Conservation (phyloP, 2,888 invertebrate species). For the Bellardia bayeri region DNA sequence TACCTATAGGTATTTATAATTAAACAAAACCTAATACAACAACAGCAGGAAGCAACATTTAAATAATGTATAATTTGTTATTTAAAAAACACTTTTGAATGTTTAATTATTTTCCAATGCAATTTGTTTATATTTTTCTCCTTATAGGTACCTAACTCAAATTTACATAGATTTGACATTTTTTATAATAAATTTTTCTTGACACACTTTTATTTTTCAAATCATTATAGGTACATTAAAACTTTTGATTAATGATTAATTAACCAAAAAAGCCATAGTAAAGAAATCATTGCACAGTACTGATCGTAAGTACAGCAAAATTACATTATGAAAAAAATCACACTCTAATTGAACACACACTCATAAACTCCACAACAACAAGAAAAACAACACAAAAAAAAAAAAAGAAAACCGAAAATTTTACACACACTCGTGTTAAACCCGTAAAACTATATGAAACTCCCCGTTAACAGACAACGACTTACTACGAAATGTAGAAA, state of each 20-base stretch:
- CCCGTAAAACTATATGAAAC: neutral
- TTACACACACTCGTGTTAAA: constrained; percentile 19
- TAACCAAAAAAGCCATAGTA: constrained; percentile 35
- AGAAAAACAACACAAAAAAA: neutral
- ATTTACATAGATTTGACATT: too few species aligned
- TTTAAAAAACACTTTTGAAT: too few species aligned
- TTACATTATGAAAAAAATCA: constrained; percentile 43
- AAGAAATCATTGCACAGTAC: constrained; percentile 38
- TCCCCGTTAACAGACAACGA: constrained; percentile 65
- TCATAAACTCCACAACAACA: constrained; percentile 11
- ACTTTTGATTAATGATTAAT: constrained; percentile 35
- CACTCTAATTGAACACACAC: constrained; percentile 58
- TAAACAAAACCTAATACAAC: neutral
- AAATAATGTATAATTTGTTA: too few species aligned
- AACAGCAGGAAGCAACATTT: neutral
- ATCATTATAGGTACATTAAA: too few species aligned
- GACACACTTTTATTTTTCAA: too few species aligned
- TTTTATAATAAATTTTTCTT: too few species aligned
- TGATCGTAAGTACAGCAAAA: constrained; percentile 49
- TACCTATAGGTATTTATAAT: neutral
- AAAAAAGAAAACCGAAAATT: constrained; percentile 28
- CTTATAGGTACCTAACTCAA: too few species aligned
- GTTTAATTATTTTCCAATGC: too few species aligned
- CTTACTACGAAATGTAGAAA: constrained; percentile 59
- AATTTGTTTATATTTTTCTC: too few species aligned